A percentile compares a stretch with the other conserved stretches of the same genome.
These are phyloP conservation scores for Sebastes diaconus DNA, from an alignment of 2,797 vertebrate genomes.

Conservation along the genomic window DNA sequence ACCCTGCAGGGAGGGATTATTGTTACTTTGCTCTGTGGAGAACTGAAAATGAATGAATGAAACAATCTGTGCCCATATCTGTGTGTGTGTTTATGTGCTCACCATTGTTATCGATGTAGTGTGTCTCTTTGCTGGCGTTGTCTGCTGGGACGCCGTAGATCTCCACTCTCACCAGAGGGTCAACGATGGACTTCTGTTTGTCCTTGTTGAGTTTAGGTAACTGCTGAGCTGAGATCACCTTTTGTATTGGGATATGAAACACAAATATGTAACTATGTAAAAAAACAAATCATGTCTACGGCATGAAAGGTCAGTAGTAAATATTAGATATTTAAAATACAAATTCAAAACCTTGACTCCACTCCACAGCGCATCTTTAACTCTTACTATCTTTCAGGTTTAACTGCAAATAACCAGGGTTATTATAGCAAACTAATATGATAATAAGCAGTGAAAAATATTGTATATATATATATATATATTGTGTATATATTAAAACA, in stretches of 20 bases:
- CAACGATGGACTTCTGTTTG: conserved; percentile 91
- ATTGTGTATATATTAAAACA: too few species aligned
- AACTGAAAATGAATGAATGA: background rate
- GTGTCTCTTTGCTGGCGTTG: conserved; percentile 83
- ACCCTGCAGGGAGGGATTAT: conserved; percentile 76
- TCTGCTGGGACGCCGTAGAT: conserved; percentile 86
- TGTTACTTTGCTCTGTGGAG: background rate
- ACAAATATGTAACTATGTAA: background rate
- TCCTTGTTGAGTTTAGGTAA: conserved; percentile 93
- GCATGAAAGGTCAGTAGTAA: background rate
- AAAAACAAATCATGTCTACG: too few species aligned
- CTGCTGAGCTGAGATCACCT: conserved; percentile 97
- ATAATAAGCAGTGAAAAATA: too few species aligned
- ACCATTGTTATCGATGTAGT: conserved; percentile 90
- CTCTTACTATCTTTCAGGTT: background rate
- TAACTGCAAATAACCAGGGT: background rate
- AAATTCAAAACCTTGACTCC: background rate
- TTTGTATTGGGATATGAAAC: background rate
- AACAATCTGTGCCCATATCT: background rate
- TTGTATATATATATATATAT: too few species aligned
- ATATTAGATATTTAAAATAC: background rate
- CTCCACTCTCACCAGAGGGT: conserved; percentile 91
- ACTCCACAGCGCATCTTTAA: background rate
- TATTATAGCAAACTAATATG: too few species aligned
- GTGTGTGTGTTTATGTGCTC: conserved; percentile 22